Percentiles rank a stretch among this genome's conserved stretches.
Conservation (phyloP, 2,888 invertebrate genomes). For the Neelides folsomi region DNA sequence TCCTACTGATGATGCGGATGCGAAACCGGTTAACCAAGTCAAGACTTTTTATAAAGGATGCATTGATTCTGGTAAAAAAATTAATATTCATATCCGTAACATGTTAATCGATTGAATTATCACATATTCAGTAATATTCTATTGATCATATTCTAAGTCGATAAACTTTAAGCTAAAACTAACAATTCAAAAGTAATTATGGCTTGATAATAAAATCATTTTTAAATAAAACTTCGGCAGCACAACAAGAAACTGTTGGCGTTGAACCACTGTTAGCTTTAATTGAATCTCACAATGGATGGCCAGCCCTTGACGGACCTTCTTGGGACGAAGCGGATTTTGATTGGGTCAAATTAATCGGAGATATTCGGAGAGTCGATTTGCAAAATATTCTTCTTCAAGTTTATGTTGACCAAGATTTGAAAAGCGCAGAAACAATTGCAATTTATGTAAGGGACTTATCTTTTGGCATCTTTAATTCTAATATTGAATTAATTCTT, state of each 20-base stretch:
- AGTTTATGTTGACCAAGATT: conserved; percentile 17
- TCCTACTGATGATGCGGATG: conserved; percentile 12
- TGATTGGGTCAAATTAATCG: conserved; percentile 11
- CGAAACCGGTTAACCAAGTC: conserved; percentile 24
- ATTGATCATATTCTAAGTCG: too few species aligned
- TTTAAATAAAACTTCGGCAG: not conserved
- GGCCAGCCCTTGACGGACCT: conserved; percentile 8
- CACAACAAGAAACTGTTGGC: conserved; percentile 5
- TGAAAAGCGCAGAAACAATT: conserved; percentile 16
- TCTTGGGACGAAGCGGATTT: conserved; percentile 8
- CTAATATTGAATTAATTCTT: too few species aligned
- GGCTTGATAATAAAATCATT: not conserved
- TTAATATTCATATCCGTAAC: not conserved
- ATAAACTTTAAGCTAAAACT: too few species aligned
- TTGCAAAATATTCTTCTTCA: conserved; percentile 10
- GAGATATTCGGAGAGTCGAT: conserved; percentile 11
- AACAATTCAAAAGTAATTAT: not conserved
- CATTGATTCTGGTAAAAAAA: conserved; percentile 12
- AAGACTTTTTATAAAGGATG: conserved; percentile 24
- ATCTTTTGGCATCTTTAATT: too few species aligned
- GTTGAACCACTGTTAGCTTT: conserved; percentile 9
- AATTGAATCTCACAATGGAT: conserved; percentile 8
- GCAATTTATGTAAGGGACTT: conserved; percentile 17
- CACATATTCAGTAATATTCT: too few species aligned
- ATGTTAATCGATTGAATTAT: not conserved